Evolutionary conservation across 1,140 invertebrate species (phyloP).

Genomic region (Diuraphis noxia): DNA sequence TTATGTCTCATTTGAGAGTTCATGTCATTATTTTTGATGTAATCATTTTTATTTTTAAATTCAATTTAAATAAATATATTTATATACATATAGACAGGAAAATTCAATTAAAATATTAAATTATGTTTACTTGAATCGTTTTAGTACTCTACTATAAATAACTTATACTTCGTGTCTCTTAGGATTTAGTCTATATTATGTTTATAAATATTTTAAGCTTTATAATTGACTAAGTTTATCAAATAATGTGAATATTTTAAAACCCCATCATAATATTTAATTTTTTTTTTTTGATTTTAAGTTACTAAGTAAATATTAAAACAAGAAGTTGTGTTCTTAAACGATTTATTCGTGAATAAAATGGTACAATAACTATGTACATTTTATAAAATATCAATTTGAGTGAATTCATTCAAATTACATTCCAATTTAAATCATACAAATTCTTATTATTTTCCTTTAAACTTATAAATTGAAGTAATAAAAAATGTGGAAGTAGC

Average conservation of each 20-base stretch:
- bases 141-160: neutral
- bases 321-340: neutral
- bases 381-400: conserved; percentile 7
- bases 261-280: neutral
- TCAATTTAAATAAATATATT: neutral
- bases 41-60: neutral
- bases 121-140: neutral
- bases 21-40: neutral
- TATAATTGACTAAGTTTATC: neutral
- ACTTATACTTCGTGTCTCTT: neutral
- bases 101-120: neutral
- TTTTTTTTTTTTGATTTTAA: neutral
- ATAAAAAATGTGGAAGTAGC: neutral
- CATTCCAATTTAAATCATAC: neutral
- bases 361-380: neutral
- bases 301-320: neutral
- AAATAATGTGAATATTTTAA: neutral
- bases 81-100: neutral
- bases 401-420: neutral
- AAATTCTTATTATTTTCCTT: neutral
- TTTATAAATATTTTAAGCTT: neutral
- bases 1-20: neutral
- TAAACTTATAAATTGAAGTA: neutral
- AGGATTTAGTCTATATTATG: neutral
- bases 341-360: neutral